Evolutionary conservation across 2,888 invertebrate species (phyloP).

Genomic region (Gymnosoma rotundatum): DNA sequence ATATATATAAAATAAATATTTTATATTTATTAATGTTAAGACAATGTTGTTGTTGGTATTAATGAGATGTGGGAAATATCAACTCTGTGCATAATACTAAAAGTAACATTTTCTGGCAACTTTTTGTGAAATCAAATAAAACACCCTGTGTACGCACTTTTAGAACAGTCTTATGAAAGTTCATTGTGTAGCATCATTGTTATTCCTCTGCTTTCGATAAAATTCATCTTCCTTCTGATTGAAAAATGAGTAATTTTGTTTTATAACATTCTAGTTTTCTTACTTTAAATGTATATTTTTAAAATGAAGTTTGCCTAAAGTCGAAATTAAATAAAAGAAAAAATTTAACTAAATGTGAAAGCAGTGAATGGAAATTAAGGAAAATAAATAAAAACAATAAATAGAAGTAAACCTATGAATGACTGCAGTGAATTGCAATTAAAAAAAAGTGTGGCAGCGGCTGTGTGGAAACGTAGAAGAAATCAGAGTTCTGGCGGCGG

Average conservation of each 20-base stretch:
- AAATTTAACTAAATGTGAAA: background rate
- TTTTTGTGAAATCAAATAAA: background rate
- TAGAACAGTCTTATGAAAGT: conserved; percentile 63
- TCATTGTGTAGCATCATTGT: conserved; percentile 63
- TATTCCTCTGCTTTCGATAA: conserved; percentile 57
- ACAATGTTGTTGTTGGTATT: too few relatives aligned
- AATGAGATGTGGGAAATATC: background rate
- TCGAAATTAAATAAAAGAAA: background rate
- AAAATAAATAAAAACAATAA: conserved; percentile 33
- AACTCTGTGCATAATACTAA: conserved; percentile 18
- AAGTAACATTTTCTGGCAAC: too few relatives aligned
- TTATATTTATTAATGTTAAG: too few relatives aligned
- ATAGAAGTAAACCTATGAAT: conserved; percentile 67
- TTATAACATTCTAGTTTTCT: conserved; percentile 63
- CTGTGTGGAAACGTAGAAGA: conserved; percentile 67
- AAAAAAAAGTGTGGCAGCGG: conserved; percentile 66
- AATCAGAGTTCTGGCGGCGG: conserved; percentile 64
- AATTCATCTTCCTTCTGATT: conserved; percentile 67
- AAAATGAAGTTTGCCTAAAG: conserved; percentile 60
- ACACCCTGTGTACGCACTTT: conserved; percentile 68
- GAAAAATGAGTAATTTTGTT: conserved; percentile 70
- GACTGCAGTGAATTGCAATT: conserved; percentile 69
- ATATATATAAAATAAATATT: too few relatives aligned
- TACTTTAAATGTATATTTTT: conserved; percentile 48
- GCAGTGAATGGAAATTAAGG: conserved; percentile 19